Conservation (phyloP, 2,888 invertebrate species). For the Oasisia sp. region DNA sequence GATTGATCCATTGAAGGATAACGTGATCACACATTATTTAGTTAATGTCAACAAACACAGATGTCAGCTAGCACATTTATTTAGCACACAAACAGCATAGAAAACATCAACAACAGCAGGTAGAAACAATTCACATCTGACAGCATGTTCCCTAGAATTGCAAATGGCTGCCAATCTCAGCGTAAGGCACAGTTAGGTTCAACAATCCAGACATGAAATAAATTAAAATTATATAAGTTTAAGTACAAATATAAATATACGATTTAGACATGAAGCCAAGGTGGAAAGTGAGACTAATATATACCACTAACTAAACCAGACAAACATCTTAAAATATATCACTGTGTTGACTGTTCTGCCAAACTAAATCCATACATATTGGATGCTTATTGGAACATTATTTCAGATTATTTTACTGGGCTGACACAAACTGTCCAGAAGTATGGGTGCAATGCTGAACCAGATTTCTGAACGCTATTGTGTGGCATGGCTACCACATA, state of each 20-base stretch:
- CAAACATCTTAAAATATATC: not conserved
- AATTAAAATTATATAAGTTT: not conserved
- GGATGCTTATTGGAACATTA: too few relatives aligned
- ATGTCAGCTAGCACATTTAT: not conserved
- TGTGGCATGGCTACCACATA: not conserved
- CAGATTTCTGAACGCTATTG: too few relatives aligned
- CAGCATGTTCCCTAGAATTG: slow-evolving; percentile 13
- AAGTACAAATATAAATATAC: not conserved
- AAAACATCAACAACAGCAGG: not conserved
- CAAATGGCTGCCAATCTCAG: slow-evolving; percentile 3
- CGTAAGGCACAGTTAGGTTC: not conserved
- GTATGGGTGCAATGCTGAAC: too few relatives aligned
- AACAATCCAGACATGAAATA: not conserved
- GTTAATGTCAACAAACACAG: not conserved
- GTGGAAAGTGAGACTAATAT: not conserved
- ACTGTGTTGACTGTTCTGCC: too few relatives aligned
- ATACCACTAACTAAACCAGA: not conserved
- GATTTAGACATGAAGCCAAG: not conserved
- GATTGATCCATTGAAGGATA: too few relatives aligned
- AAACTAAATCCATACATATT: too few relatives aligned
- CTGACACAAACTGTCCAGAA: too few relatives aligned
- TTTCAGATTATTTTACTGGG: too few relatives aligned
- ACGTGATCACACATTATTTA: not conserved
- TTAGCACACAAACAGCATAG: slow-evolving; percentile 6
- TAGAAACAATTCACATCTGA: not conserved